Base-by-base conservation (phyloP, 2,113 vertebrate genomes). In the Azemiops feae region DNA sequence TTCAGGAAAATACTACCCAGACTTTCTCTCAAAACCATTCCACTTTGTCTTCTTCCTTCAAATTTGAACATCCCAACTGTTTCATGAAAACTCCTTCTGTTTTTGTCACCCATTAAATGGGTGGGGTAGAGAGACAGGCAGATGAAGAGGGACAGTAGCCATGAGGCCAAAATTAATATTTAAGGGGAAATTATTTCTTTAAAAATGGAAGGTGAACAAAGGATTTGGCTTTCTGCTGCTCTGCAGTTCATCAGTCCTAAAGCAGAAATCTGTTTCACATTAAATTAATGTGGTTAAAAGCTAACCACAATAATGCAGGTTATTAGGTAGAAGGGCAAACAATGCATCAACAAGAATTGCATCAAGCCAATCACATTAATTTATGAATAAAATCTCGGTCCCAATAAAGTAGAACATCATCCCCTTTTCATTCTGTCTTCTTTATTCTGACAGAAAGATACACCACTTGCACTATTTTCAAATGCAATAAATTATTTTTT, bases 401-500 rank as follows among this genome's bases (percentile, higher is more conserved):
- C 94, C 94, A 93, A 92, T 95, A 94, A 96, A 94, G 95, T 95
- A 97, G 94, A 92, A 86, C 90, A 34, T 91, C 94, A 92, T 22
- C 94, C 18, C 93, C 85, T 92, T 12, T 11, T 89, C 55, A 87
- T 92, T 89, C 45, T 81, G 1, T 43, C 27, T n/a, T 53, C 34
- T 87, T 91, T 6, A 6, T 86, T 54, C 88, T 91, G 89, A 93
- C 69, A 90, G 45, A 93, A 94, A 96, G 96, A 96, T 87, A 93
- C 34, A 94, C 58, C 92, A 69, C 87, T 85, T 95, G 94, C 85
- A 91, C 91, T 92, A 69, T 57, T 93, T 96, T 93, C 95, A 95
- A 96, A 90, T 95, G 64, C 93, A 96, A 97, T 96, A 96, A 95
- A 94, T 96, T 97, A 81, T 39, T 95, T 93, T 91, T 95, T 93